Conservation (phyloP, 1,140 invertebrate species). For the Eubasilissa regina region DNA sequence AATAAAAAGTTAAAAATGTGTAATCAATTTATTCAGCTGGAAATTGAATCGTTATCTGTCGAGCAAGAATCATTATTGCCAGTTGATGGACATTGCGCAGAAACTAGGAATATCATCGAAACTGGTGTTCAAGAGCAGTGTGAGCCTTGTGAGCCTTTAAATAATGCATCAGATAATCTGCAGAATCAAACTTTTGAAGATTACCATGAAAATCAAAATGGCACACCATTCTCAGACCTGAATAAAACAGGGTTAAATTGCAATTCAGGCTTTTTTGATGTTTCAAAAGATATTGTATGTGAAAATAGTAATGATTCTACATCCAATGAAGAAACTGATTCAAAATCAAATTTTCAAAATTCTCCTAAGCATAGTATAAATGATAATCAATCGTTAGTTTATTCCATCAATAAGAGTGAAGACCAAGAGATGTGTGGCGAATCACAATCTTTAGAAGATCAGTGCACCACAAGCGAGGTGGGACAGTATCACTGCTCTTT, state of each 20-base stretch:
- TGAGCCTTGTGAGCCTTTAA: slow-evolving; percentile 21
- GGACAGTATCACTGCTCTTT: slow-evolving; percentile 40
- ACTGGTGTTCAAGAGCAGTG: slow-evolving; percentile 3
- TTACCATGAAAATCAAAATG: slow-evolving; percentile 15
- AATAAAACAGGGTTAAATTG: neutral
- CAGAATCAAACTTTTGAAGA: slow-evolving; percentile 6
- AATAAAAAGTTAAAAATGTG: slow-evolving; percentile 39
- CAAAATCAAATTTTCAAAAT: neutral
- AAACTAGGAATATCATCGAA: slow-evolving; percentile 1
- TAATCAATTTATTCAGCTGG: neutral
- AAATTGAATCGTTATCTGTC: neutral
- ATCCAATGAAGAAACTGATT: slow-evolving; percentile 32
- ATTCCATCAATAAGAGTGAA: slow-evolving; percentile 21
- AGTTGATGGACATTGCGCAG: slow-evolving; percentile 1
- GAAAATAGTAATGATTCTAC: slow-evolving; percentile 39
- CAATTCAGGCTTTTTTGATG: slow-evolving; percentile 8
- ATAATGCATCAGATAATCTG: slow-evolving; percentile 4
- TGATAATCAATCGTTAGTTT: slow-evolving; percentile 25
- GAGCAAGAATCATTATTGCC: neutral
- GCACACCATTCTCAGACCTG: neutral
- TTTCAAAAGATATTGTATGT: slow-evolving; percentile 5
- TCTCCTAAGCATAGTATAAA: slow-evolving; percentile 15
- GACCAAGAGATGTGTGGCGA: neutral
- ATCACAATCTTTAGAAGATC: neutral
- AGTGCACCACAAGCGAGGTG: slow-evolving; percentile 15